phyloP scores from a whole-genome alignment of 2,888 invertebrate species.

The Rhagium mordax region DNA sequence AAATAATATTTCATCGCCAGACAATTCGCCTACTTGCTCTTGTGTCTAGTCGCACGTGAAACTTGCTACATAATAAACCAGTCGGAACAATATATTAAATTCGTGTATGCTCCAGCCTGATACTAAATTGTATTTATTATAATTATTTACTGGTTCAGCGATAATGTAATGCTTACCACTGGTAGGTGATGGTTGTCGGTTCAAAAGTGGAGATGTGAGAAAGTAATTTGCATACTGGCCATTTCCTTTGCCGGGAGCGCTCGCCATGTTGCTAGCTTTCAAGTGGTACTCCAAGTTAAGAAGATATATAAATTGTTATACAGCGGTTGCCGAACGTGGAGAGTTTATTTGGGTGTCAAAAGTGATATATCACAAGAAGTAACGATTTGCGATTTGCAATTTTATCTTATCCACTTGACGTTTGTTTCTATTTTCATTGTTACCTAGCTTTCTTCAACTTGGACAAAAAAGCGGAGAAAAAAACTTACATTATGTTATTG shows the following conservation, averaged over 20 bases:
- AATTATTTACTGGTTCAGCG: background rate
- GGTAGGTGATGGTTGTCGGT: background rate
- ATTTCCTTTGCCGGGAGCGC: background rate
- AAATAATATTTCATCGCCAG: constrained; percentile 9
- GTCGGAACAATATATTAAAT: background rate
- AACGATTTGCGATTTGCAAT: background rate
- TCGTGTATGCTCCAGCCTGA: background rate
- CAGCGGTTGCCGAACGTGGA: background rate
- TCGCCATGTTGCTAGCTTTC: background rate
- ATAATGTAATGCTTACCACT: background rate
- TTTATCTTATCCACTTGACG: background rate
- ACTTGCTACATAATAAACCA: background rate
- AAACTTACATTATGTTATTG: background rate
- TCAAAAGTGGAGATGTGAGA: background rate
- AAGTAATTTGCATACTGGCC: background rate
- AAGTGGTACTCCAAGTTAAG: background rate
- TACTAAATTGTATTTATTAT: constrained; percentile 6
- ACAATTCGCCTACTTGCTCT: constrained; percentile 6
- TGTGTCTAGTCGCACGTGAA: background rate
- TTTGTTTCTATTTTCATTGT: background rate
- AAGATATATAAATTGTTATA: background rate
- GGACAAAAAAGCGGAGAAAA: background rate
- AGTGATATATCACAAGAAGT: background rate
- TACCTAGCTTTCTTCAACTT: background rate
- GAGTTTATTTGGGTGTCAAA: background rate